Base-by-base conservation (phyloP, 2,797 vertebrate species). In the Sebastes elongatus region DNA sequence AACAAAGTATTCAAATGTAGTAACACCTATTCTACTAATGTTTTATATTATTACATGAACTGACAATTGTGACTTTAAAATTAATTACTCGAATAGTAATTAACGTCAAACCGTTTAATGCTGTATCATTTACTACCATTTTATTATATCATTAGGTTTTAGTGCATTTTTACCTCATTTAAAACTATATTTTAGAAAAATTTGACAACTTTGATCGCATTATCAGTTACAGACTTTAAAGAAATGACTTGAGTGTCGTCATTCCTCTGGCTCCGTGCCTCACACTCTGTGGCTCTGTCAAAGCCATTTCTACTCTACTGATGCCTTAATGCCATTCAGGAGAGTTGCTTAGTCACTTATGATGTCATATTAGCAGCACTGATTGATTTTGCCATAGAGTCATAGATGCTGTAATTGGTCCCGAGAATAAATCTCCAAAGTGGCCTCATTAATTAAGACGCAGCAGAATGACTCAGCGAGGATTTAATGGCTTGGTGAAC, bases 381-480 rank as follows among this genome's bases (percentile, higher is more conserved):
- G 90, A 93, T 90, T 91, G 86, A 94, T 93, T 89, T 64, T 64
- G 68, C 85, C 76, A 27, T 52, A 33, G 73, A 91, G 85, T 89
- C 91, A 84, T 86, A 86, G 87, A 91, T 88, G 84, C 82, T 76
- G 78, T 91, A 91, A 93, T 92, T 88, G 85, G 81, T 85, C 83
- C 66, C 49, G 23, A 79, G 82, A 81, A 92, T 93, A 93, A 93
- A 94, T 94, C 91, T 89, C 82, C 63, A 86, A 86, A 93, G 90
- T 93, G 92, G 89, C 75, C 81, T 89, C 83, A 88, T 93, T 94
- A 93, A 93, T 94, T 93, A 88, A 82, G 87, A 84, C 2, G 32
- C 76, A 71, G 82, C 70, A 27, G 66, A 92, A 38, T 93, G 86
- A 93, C 87, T 93, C 89, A 79, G 93, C 90, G 52, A 11, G 42